These are phyloP conservation scores for Hybognathus amarus DNA, from an alignment of 2,797 vertebrate genomes.

Conservation along the genomic window DNA sequence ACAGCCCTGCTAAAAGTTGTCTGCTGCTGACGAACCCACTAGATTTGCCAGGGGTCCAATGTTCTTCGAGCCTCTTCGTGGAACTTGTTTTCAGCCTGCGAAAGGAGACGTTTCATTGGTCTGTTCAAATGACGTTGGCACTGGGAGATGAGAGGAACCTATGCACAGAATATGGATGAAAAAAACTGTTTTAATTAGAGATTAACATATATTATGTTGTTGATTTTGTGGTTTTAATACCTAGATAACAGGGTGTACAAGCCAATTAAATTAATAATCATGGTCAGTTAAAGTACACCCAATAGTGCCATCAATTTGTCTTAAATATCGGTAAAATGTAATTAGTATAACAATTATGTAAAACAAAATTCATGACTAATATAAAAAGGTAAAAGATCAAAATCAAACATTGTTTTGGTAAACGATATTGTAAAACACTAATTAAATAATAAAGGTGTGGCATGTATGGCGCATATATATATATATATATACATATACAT, in stretches of 20 bases:
- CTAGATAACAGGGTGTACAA: background rate
- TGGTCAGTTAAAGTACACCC: background rate
- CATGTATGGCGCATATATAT: no score
- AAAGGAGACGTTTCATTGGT: constrained; percentile 65
- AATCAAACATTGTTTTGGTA: background rate
- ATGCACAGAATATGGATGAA: constrained; percentile 52
- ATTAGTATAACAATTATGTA: background rate
- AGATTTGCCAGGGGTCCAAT: constrained; percentile 33
- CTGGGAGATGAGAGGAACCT: constrained; percentile 60
- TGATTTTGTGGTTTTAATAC: background rate
- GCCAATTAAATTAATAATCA: background rate
- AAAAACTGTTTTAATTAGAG: constrained; percentile 21
- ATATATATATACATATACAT: no score
- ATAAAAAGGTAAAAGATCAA: background rate
- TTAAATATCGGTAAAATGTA: background rate
- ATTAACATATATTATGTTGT: background rate
- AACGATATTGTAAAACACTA: background rate
- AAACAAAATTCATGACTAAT: background rate
- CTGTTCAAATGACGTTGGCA: constrained; percentile 62
- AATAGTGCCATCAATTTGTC: background rate
- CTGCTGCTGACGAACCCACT: constrained; percentile 29
- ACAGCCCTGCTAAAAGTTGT: constrained; percentile 36
- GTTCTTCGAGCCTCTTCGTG: constrained; percentile 61
- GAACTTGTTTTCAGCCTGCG: constrained; percentile 60
- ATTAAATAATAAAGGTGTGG: no score